Conservation (phyloP, 2,797 vertebrate species). For the Delichon dasypus region DNA sequence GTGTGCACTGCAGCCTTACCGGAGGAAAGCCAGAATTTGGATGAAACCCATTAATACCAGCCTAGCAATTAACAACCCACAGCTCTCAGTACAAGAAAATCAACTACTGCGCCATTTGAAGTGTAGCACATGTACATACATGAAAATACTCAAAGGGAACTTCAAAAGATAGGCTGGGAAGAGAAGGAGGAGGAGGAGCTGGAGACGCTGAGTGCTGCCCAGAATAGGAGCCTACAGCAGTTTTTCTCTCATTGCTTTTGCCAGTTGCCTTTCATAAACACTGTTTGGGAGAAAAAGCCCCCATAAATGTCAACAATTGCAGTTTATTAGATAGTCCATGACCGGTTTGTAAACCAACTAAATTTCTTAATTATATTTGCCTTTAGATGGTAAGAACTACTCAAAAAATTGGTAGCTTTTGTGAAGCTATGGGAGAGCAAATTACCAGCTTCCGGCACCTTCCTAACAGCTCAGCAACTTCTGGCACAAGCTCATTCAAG, state of each 20-base stretch:
- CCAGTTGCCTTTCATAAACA: conserved; percentile 61
- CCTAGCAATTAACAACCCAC: conserved; percentile 45
- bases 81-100: conserved; percentile 39
- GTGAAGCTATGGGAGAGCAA: conserved; percentile 25
- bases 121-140: conserved; percentile 56
- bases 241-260: conserved; percentile 31
- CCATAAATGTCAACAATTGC: conserved; percentile 44
- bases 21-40: not conserved
- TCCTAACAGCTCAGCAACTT: not conserved
- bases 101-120: conserved; percentile 35
- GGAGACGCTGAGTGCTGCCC: not conserved
- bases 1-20: accelerated
- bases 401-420: conserved; percentile 33
- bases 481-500: conserved; percentile 30
- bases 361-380: conserved; percentile 44
- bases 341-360: not conserved
- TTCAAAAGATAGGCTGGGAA: conserved; percentile 41
- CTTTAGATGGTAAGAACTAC: conserved; percentile 33
- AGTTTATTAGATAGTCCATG: conserved; percentile 38
- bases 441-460: conserved; percentile 37
- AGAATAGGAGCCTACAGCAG: conserved; percentile 64
- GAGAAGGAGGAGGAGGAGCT: conserved; percentile 13
- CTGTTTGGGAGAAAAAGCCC: conserved; percentile 23
- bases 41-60: conserved; percentile 46
- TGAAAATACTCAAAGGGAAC: conserved; percentile 41